Conservation (phyloP, 1,140 invertebrate species). For the Phocides pigmalion region DNA sequence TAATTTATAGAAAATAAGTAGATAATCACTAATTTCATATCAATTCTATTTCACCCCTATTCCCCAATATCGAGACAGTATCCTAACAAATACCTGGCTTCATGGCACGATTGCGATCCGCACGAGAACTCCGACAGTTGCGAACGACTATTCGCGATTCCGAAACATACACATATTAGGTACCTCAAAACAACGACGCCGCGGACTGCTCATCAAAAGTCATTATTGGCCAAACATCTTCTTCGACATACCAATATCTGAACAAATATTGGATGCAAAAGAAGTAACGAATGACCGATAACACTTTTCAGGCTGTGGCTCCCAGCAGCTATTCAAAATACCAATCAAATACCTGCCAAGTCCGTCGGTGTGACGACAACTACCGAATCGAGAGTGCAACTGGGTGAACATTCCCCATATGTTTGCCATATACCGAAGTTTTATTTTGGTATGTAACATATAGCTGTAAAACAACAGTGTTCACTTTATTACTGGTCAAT, state of each 20-base stretch:
- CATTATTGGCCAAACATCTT: slow-evolving; percentile 50
- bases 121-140: slow-evolving; percentile 47
- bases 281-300: slow-evolving; percentile 48
- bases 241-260: slow-evolving; percentile 6
- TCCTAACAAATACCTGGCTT: slow-evolving; percentile 78
- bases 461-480: slow-evolving; percentile 82
- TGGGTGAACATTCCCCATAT: slow-evolving; percentile 66
- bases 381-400: slow-evolving; percentile 73
- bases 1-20: neutral
- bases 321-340: slow-evolving; percentile 79
- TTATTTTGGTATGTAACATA: slow-evolving; percentile 77
- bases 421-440: slow-evolving; percentile 78
- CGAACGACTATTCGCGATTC: slow-evolving; percentile 47
- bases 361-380: slow-evolving; percentile 81
- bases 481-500: slow-evolving; percentile 75
- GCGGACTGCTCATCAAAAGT: slow-evolving; percentile 51
- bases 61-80: slow-evolving; percentile 12
- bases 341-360: slow-evolving; percentile 81
- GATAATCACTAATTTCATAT: neutral
- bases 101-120: slow-evolving; percentile 43
- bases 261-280: slow-evolving; percentile 27
- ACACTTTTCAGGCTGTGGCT: slow-evolving; percentile 49
- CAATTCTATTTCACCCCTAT: slow-evolving; percentile 27
- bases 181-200: slow-evolving; percentile 72
- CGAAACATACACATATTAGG: slow-evolving; percentile 63